These are phyloP conservation scores for Paedocypris sp. DNA, from an alignment of 2,113 vertebrate species.

Conservation along the genomic window DNA sequence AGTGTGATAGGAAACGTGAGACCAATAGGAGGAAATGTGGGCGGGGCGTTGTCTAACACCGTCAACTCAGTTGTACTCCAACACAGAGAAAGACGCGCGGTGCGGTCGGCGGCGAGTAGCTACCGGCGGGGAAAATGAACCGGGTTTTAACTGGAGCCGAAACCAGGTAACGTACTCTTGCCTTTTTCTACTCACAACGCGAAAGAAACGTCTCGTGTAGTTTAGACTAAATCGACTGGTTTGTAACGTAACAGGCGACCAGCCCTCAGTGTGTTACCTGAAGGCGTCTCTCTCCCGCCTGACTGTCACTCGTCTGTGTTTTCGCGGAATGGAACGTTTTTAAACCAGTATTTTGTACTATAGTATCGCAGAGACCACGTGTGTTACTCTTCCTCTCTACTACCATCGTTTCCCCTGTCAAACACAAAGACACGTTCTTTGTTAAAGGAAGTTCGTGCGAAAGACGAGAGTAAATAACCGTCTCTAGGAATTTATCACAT, in stretches of 20 bases:
- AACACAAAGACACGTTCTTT: conserved; percentile 4
- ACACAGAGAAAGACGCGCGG: conserved; percentile 28
- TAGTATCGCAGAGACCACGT: neutral
- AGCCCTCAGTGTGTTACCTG: neutral
- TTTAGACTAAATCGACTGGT: too few species aligned
- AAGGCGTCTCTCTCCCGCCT: too few species aligned
- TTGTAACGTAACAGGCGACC: neutral
- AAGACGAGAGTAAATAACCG: neutral
- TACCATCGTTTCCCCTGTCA: neutral
- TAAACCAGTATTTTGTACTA: too few species aligned
- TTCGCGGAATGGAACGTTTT: too few species aligned
- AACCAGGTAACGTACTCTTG: conserved; percentile 43
- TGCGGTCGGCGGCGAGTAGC: neutral
- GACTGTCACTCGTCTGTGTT: too few species aligned
- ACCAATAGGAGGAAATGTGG: conserved; percentile 45
- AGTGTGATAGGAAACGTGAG: conserved; percentile 15
- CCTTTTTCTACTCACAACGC: neutral
- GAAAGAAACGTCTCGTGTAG: too few species aligned
- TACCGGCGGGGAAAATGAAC: conserved; percentile 34
- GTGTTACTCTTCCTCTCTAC: neutral
- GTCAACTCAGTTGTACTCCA: conserved; percentile 43
- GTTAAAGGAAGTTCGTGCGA: neutral
- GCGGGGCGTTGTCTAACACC: conserved; percentile 36
- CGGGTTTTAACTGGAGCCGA: conserved; percentile 26
- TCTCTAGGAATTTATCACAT: too few species aligned